Percentiles rank a stretch among this genome's conserved stretches.
phyloP scores from a whole-genome alignment of 1,140 invertebrate genomes.

The Megalonaias nervosa region DNA sequence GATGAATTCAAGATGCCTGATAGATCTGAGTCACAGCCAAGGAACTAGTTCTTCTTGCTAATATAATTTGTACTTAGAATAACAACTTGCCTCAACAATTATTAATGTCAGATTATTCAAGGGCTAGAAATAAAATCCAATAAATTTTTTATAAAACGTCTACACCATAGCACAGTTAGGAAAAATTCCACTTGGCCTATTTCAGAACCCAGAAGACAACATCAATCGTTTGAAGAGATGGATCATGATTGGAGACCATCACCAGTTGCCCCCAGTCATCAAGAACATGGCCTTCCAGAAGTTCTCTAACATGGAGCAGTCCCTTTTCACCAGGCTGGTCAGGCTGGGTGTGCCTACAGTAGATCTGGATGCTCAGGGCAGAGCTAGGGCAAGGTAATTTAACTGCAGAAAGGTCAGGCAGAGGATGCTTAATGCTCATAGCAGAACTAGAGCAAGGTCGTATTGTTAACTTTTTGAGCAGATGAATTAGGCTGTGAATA shows the following conservation, averaged over 20 bases:
- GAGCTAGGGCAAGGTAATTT: constrained; percentile 84
- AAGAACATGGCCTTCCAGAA: constrained; percentile 99
- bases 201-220: constrained; percentile 93
- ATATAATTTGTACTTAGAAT: too few species aligned
- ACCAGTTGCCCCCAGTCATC: constrained; percentile 98
- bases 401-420: too few species aligned
- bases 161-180: too few species aligned
- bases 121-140: too few species aligned
- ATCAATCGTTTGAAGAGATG: constrained; percentile 97
- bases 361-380: constrained; percentile 97
- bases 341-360: constrained; percentile 96
- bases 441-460: constrained; percentile 88
- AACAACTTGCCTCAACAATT: too few species aligned
- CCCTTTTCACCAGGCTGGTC: constrained; percentile 96
- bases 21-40: too few species aligned
- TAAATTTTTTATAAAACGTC: too few species aligned
- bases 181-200: neutral
- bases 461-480: too few species aligned
- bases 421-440: constrained; percentile 88
- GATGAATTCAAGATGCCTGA: too few species aligned
- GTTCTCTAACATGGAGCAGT: constrained; percentile 99
- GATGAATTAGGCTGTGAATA: too few species aligned
- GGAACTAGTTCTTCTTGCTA: too few species aligned
- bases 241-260: constrained; percentile 99
- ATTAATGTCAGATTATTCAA: too few species aligned